Evolutionary conservation across 2,797 vertebrate species (phyloP).

Genomic region (Sebastes elongatus): DNA sequence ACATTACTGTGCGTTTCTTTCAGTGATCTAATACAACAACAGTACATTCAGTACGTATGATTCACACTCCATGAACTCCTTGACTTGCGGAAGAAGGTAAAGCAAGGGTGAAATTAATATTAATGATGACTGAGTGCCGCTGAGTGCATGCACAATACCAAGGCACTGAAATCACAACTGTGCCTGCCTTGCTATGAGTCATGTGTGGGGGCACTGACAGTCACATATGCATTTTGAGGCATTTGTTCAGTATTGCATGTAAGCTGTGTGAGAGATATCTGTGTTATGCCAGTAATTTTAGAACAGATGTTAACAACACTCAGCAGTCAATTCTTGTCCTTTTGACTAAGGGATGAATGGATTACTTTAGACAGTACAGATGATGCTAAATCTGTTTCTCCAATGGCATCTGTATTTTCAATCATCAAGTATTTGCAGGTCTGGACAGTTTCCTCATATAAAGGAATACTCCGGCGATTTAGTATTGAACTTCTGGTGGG

Average conservation of each 20-base stretch:
- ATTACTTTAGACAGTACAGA: too few relatives aligned
- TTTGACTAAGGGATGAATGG: too few relatives aligned
- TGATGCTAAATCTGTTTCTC: too few relatives aligned
- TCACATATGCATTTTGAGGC: neutral
- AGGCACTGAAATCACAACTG: neutral
- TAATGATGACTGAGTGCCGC: neutral
- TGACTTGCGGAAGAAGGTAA: neutral
- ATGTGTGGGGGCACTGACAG: neutral
- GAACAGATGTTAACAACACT: neutral
- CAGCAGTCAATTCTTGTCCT: neutral
- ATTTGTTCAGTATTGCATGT: neutral
- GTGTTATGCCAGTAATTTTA: neutral
- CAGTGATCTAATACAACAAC: neutral
- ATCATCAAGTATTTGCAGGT: too few relatives aligned
- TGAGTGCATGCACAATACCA: neutral
- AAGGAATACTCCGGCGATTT: too few relatives aligned
- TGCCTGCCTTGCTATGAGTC: too few relatives aligned
- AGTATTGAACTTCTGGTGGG: too few relatives aligned
- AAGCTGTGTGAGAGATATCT: neutral
- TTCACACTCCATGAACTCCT: neutral
- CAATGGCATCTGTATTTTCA: too few relatives aligned
- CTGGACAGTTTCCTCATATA: too few relatives aligned
- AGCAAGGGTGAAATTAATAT: neutral
- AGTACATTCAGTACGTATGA: too few relatives aligned
- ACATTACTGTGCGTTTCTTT: neutral